Percentiles rank a stretch among this genome's conserved stretches.
These are phyloP conservation scores for Pseudococcus viburni DNA, from an alignment of 2,888 invertebrate species.

Conservation along the genomic window DNA sequence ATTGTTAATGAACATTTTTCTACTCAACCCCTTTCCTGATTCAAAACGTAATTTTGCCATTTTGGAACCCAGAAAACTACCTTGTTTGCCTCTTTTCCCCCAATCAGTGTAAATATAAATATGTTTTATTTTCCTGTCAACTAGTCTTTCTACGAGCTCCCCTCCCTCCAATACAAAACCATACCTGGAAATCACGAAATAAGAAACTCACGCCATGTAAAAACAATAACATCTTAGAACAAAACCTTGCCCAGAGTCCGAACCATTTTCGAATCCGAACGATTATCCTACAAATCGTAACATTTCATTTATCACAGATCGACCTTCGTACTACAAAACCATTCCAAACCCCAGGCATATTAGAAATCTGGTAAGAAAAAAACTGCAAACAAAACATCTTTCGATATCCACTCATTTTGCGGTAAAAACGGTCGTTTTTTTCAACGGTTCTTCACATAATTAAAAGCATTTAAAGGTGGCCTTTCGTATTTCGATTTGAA, in stretches of 20 bases:
- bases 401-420: not conserved
- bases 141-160: no score
- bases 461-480: conserved; percentile 46
- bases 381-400: not conserved
- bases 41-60: no score
- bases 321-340: not conserved
- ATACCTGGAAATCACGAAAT: no score
- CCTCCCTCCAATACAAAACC: no score
- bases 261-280: not conserved
- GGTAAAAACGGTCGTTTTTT: conserved; percentile 38
- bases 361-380: not conserved
- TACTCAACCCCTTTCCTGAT: no score
- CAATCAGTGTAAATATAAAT: no score
- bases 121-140: no score
- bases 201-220: no score
- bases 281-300: not conserved
- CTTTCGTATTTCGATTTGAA: not conserved
- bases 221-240: not conserved
- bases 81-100: no score
- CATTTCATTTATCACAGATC: conserved; percentile 8
- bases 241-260: no score
- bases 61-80: no score
- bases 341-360: not conserved
- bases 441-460: conserved; percentile 38
- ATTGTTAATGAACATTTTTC: no score